These are phyloP conservation scores for Calypte anna DNA, from an alignment of 2,113 vertebrate genomes.

Conservation along the genomic window DNA sequence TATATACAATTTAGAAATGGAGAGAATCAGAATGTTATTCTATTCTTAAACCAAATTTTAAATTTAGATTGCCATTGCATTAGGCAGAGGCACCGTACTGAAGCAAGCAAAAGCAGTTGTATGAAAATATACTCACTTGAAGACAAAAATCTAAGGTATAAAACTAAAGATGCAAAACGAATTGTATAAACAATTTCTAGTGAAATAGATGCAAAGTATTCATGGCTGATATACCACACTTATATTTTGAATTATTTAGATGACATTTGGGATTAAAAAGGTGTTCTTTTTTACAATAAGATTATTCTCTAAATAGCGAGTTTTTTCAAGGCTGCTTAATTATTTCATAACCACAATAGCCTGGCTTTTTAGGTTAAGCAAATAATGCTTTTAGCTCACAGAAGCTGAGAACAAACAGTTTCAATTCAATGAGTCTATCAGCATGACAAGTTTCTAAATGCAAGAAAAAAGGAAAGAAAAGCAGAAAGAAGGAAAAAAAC, in stretches of 20 bases:
- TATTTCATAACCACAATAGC: neutral
- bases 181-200: neutral
- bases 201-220: neutral
- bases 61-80: neutral
- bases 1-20: neutral
- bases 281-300: neutral
- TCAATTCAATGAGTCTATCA: neutral
- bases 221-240: neutral
- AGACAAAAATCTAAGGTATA: neutral
- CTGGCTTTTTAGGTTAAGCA: neutral
- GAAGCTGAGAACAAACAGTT: neutral
- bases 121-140: neutral
- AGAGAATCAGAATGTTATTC: neutral
- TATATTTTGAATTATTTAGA: neutral
- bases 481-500: too few species aligned
- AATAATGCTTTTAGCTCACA: neutral
- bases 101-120: neutral
- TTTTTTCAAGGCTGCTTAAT: constrained; percentile 28
- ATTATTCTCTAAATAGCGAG: neutral
- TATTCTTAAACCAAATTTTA: neutral
- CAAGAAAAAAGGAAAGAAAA: neutral
- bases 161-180: constrained; percentile 18
- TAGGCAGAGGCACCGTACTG: neutral
- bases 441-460: neutral
- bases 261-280: neutral